Evolutionary conservation across 2,888 invertebrate species (phyloP), one percentile per base, ranked within the genome.

Genomic region (Agrochola litura): DNA sequence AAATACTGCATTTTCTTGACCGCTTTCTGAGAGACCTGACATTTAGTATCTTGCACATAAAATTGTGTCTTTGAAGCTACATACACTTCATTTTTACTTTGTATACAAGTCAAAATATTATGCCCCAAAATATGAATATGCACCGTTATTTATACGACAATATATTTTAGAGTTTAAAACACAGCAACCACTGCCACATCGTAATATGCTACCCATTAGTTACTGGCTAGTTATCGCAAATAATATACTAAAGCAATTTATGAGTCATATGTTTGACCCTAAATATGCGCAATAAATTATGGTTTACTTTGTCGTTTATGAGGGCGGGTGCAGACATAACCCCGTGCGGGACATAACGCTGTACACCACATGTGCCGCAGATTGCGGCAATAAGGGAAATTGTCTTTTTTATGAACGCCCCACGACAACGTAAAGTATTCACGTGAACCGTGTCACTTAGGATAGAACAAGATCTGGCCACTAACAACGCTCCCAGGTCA

Each of bases 241-340:
- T 93, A 94, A 94, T 94, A 92, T 93, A 94, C 93, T 92, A 92
- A 91, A 92, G 92, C 93, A 93, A 95, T 95, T 95, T 95, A 95
- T 93, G 94, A 93, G 91, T 92, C 91, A 92, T 92, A 92, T 92
- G 93, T 95, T 94, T 94, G 96, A 95, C 95, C 96, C 96, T 95
- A 96, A 95, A 96, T 95, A 96, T 94, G 92, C 89, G 93, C 94
- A 92, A 96, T 96, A 96, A 95, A 96, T 96, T 95, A 95, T 95
- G 94, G 95, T 96, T 96, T 96, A 96, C 96, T 96, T 95, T 96
- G 96, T 96, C 96, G 96, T 96, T 96, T 96, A 96, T 96, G 96
- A 96, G 95, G 93, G 94, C 92, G 93, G 94, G 92, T 93, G 93
- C 94, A 95, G 95, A 94, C 95, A 94, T 95, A 94, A 94, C 95